These are phyloP conservation scores for Leptura quadrifasciata DNA, from an alignment of 2,888 invertebrate genomes.

Conservation along the genomic window DNA sequence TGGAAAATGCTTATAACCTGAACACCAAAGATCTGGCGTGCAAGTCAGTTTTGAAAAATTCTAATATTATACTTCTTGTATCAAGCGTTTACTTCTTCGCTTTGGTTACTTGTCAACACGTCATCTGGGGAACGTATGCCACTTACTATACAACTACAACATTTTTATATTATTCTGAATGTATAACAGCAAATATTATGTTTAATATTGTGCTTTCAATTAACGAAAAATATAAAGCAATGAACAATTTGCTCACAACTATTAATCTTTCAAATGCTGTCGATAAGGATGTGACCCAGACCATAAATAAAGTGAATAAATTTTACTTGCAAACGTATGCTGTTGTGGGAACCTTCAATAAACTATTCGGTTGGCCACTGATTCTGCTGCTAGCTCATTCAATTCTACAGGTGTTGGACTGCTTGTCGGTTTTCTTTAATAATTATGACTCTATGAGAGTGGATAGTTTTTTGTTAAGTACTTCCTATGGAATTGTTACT, in stretches of 20 bases:
- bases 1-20: not conserved
- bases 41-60: not conserved
- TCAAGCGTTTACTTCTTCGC: not conserved
- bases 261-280: not conserved
- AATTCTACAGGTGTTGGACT: not conserved
- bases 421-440: not conserved
- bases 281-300: not conserved
- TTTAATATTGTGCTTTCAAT: conserved; percentile 21
- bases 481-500: not conserved
- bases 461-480: not conserved
- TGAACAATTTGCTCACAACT: not conserved
- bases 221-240: not conserved
- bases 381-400: not conserved
- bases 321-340: not conserved
- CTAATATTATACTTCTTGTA: not conserved
- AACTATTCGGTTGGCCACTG: conserved; percentile 19
- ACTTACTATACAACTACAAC: not conserved
- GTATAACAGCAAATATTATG: not conserved
- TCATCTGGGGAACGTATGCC: not conserved
- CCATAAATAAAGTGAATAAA: not conserved
- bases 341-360: conserved; percentile 20
- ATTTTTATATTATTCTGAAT: not conserved
- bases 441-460: too few species aligned
- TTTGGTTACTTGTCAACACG: not conserved
- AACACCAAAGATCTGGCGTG: not conserved